These are phyloP conservation scores for Upupa epops DNA, from an alignment of 2,113 vertebrate species.

Conservation along the genomic window DNA sequence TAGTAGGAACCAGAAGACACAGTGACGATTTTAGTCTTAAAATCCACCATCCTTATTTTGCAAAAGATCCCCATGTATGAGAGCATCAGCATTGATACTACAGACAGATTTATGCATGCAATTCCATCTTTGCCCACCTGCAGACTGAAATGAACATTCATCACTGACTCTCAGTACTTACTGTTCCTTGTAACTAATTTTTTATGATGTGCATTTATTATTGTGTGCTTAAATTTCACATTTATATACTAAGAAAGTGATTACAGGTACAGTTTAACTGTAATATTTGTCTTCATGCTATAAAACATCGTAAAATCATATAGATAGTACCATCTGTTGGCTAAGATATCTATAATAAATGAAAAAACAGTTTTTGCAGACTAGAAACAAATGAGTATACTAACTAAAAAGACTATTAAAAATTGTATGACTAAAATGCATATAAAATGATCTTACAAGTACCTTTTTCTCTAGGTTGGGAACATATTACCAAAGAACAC, in stretches of 20 bases:
- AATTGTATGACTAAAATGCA: background rate
- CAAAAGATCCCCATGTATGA: background rate
- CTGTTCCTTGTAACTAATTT: background rate
- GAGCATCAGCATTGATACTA: background rate
- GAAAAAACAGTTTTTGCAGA: constrained; percentile 68
- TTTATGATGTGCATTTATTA: constrained; percentile 55
- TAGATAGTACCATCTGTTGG: constrained; percentile 76
- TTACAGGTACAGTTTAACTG: constrained; percentile 58
- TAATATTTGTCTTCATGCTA: constrained; percentile 62
- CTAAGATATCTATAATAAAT: constrained; percentile 63
- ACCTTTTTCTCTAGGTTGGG: background rate
- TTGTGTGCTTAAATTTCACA: constrained; percentile 43
- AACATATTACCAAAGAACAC: background rate
- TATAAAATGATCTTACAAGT: background rate
- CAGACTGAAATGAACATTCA: constrained; percentile 42
- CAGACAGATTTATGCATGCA: background rate
- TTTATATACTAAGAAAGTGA: constrained; percentile 57
- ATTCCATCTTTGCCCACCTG: constrained; percentile 9
- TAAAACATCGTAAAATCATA: constrained; percentile 69
- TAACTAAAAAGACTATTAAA: background rate
- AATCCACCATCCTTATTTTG: background rate
- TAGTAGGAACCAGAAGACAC: background rate
- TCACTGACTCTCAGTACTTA: constrained; percentile 32
- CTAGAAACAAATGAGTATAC: background rate
- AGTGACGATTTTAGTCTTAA: background rate